phyloP scores from a whole-genome alignment of 2,888 invertebrate genomes.

The Pseudolycoriella hygida region DNA sequence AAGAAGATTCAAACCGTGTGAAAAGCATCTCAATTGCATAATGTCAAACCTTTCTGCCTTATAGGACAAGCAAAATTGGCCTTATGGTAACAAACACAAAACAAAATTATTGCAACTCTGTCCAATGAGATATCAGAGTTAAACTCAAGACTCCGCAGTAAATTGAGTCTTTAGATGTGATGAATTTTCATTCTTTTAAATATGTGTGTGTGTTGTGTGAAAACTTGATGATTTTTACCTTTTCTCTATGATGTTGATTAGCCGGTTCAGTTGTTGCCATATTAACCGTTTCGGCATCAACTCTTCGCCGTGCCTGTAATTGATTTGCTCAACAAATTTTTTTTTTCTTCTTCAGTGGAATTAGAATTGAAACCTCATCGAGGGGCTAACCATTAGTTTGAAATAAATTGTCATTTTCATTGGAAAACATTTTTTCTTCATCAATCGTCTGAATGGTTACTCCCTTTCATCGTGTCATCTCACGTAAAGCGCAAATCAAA shows the following conservation, averaged over 20 bases:
- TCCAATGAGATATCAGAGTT: too few relatives aligned
- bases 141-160: too few relatives aligned
- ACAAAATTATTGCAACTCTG: too few relatives aligned
- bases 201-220: neutral
- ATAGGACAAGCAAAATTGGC: too few relatives aligned
- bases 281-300: slow-evolving; percentile 44
- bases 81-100: too few relatives aligned
- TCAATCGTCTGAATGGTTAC: neutral
- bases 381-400: neutral
- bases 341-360: neutral
- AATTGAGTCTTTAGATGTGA: too few relatives aligned
- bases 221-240: slow-evolving; percentile 16
- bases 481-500: neutral
- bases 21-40: too few relatives aligned
- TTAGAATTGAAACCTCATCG: too few relatives aligned
- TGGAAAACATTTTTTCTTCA: neutral
- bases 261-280: slow-evolving; percentile 42
- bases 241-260: slow-evolving; percentile 30
- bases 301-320: slow-evolving; percentile 39
- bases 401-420: neutral
- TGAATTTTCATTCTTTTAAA: too few relatives aligned
- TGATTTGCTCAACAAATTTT: slow-evolving; percentile 5
- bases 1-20: neutral
- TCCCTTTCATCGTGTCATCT: neutral
- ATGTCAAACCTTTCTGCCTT: too few relatives aligned